Conservation (phyloP, 2,888 invertebrate genomes). For the Dastarcus helophoroides region DNA sequence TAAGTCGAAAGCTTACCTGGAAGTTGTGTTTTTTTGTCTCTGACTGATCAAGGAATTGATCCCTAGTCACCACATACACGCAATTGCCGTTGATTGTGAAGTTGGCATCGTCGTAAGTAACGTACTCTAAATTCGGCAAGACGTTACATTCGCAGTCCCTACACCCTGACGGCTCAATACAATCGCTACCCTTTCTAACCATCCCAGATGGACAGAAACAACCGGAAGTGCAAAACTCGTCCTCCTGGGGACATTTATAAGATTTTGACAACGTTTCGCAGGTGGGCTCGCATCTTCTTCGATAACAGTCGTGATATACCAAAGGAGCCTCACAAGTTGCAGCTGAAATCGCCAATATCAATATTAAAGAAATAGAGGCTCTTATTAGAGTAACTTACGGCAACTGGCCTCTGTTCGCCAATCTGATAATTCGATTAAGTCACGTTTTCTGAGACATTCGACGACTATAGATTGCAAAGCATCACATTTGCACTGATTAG, state of each 20-base stretch:
- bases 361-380: slow-evolving; percentile 3
- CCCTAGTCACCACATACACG: slow-evolving; percentile 66
- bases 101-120: slow-evolving; percentile 70
- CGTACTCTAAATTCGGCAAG: slow-evolving; percentile 68
- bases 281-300: slow-evolving; percentile 64
- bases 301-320: slow-evolving; percentile 74
- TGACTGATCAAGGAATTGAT: slow-evolving; percentile 39
- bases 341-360: slow-evolving; percentile 42
- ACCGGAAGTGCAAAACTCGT: slow-evolving; percentile 65
- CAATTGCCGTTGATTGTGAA: slow-evolving; percentile 76
- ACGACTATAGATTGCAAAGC: slow-evolving; percentile 59
- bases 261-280: slow-evolving; percentile 52
- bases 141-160: slow-evolving; percentile 63
- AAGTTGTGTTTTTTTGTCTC: slow-evolving; percentile 41
- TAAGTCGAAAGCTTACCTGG: too few relatives aligned
- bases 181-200: slow-evolving; percentile 54
- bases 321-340: slow-evolving; percentile 61
- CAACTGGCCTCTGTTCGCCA: slow-evolving; percentile 66
- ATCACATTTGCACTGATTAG: slow-evolving; percentile 53
- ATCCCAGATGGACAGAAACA: slow-evolving; percentile 74
- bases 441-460: slow-evolving; percentile 57
- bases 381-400: slow-evolving; percentile 40
- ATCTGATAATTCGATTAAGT: slow-evolving; percentile 49
- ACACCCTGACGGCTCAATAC: slow-evolving; percentile 60
- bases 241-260: slow-evolving; percentile 50